Evolutionary conservation across 2,113 vertebrate genomes (phyloP).

Genomic region (Acanthisitta chloris): DNA sequence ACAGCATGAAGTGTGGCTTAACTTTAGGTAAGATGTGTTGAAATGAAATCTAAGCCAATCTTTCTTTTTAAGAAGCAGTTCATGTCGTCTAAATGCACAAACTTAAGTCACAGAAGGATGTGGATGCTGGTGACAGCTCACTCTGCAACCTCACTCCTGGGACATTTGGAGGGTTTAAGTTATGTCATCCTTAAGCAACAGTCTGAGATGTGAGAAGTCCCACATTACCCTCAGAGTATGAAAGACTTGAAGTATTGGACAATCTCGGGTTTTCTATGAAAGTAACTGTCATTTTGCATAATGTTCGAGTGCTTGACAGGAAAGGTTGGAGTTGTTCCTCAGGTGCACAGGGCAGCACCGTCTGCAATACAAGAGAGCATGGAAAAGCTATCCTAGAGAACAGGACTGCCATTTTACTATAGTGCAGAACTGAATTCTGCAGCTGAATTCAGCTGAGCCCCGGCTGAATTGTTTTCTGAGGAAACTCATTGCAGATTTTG

Average conservation of each 20-base stretch:
- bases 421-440: background rate
- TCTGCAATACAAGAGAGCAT: background rate
- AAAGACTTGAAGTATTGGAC: background rate
- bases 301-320: background rate
- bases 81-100: background rate
- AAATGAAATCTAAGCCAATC: background rate
- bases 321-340: background rate
- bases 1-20: background rate
- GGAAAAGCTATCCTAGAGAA: background rate
- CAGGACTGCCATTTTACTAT: background rate
- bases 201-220: background rate
- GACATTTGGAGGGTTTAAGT: background rate
- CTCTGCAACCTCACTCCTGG: background rate
- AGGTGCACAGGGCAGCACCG: background rate
- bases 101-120: background rate
- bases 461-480: background rate
- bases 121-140: rapidly evolving
- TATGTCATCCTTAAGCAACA: background rate
- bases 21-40: background rate
- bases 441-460: too few relatives aligned
- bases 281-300: background rate
- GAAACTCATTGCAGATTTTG: background rate
- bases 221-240: background rate
- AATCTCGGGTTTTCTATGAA: background rate
- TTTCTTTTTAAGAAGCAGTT: background rate